phyloP scores from a whole-genome alignment of 1,140 invertebrate genomes.

The Ostrea denselamellosa region DNA sequence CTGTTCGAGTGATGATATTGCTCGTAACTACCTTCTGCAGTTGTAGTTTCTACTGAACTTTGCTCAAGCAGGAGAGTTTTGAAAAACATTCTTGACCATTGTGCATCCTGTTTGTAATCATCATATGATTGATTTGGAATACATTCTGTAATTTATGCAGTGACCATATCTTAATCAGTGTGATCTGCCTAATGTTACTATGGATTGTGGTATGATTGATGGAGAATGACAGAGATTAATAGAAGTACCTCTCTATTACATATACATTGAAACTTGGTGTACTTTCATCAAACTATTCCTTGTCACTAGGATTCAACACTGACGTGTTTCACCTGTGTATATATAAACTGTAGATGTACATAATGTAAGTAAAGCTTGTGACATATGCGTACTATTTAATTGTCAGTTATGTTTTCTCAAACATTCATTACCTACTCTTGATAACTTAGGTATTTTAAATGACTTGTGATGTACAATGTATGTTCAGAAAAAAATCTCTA shows the following conservation, averaged over 20 bases:
- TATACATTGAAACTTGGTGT: no score
- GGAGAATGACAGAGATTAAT: no score
- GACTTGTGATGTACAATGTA: no score
- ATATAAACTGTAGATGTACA: no score
- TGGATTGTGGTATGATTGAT: neutral
- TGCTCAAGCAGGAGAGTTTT: conserved; percentile 27
- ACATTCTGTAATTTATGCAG: neutral
- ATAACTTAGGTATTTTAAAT: neutral
- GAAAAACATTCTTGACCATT: neutral
- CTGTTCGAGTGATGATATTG: conserved; percentile 29
- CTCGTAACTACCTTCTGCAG: neutral
- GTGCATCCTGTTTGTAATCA: neutral
- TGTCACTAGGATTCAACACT: no score
- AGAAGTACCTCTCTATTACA: no score
- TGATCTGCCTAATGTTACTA: neutral
- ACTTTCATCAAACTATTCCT: no score
- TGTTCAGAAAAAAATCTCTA: no score
- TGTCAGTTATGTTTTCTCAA: neutral
- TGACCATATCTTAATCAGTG: neutral
- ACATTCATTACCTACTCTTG: neutral
- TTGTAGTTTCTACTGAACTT: neutral
- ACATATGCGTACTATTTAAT: neutral
- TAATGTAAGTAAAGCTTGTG: neutral
- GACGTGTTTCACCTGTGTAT: no score
- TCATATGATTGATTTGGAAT: neutral